A percentile compares a stretch with the other conserved stretches of the same genome.
phyloP scores from a whole-genome alignment of 2,797 vertebrate species.

The Pygocentrus nattereri region DNA sequence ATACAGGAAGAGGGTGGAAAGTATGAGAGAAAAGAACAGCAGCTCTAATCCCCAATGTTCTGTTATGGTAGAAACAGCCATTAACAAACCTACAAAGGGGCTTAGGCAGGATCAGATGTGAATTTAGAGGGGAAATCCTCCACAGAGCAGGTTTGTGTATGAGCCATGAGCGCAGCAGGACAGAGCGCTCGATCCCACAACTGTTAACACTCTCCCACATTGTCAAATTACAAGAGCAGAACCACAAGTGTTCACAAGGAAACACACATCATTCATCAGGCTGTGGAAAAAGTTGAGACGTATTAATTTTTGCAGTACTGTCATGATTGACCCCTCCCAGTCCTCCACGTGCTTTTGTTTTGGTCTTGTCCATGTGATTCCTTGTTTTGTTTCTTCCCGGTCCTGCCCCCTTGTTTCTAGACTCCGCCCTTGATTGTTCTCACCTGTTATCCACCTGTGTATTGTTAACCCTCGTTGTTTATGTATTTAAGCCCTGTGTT shows the following conservation, averaged over 20 bases:
- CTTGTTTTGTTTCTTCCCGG: too few relatives aligned
- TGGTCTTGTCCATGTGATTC: too few relatives aligned
- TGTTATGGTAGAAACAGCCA: constrained; percentile 54
- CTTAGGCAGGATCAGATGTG: constrained; percentile 62
- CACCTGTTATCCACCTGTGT: too few relatives aligned
- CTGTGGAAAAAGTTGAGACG: not conserved
- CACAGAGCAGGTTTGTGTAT: constrained; percentile 8
- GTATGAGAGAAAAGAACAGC: constrained; percentile 31
- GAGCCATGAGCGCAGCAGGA: not conserved
- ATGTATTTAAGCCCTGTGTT: too few relatives aligned
- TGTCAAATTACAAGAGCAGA: not conserved
- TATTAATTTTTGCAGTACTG: not conserved
- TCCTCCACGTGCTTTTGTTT: too few relatives aligned
- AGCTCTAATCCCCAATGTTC: constrained; percentile 55
- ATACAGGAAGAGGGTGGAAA: not conserved
- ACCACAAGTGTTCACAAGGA: not conserved
- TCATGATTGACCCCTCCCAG: too few relatives aligned
- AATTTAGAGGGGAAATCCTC: constrained; percentile 57
- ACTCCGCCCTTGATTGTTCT: too few relatives aligned
- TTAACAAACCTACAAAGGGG: constrained; percentile 63
- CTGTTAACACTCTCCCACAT: constrained; percentile 7
- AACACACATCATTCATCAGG: not conserved
- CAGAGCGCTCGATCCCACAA: not conserved
- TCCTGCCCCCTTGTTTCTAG: too few relatives aligned
- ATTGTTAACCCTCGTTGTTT: too few relatives aligned